A percentile compares a stretch with the other conserved stretches of the same genome.
Conservation (phyloP, 2,113 vertebrate species). For the Ictalurus furcatus region DNA sequence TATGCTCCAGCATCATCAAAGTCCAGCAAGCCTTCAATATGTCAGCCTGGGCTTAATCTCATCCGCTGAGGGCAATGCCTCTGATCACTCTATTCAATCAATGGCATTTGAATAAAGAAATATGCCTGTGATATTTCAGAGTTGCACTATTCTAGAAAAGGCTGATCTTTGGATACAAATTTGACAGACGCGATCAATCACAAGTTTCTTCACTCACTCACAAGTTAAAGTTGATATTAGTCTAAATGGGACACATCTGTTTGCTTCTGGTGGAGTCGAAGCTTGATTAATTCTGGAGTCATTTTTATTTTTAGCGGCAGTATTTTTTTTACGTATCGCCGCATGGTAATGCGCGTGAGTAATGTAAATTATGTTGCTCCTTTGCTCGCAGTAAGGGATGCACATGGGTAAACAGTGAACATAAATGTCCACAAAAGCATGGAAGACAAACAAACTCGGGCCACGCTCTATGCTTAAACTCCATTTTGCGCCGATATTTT, state of each 20-base stretch:
- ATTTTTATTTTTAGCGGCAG: conserved; percentile 76
- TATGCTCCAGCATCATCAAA: conserved; percentile 77
- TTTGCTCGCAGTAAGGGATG: conserved; percentile 71
- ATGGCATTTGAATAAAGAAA: conserved; percentile 77
- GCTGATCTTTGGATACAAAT: conserved; percentile 62
- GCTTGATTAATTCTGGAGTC: conserved; percentile 81
- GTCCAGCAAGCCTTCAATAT: conserved; percentile 76
- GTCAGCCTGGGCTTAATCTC: conserved; percentile 75
- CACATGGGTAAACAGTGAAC: conserved; percentile 52
- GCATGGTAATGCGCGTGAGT: conserved; percentile 71
- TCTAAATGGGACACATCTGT: conserved; percentile 82
- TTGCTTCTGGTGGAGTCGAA: conserved; percentile 75
- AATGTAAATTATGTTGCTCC: conserved; percentile 73
- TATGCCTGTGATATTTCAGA: conserved; percentile 68
- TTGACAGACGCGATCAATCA: conserved; percentile 77
- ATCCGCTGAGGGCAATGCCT: conserved; percentile 73
- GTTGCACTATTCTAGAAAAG: conserved; percentile 63
- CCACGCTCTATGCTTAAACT: conserved; percentile 62
- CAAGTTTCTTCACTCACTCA: conserved; percentile 73
- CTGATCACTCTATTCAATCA: conserved; percentile 78
- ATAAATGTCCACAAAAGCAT: conserved; percentile 16
- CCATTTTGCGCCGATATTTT: conserved; percentile 46
- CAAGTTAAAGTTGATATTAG: conserved; percentile 77
- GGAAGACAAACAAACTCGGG: conserved; percentile 46
- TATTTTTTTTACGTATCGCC: conserved; percentile 71